Conservation (phyloP, 2,888 invertebrate species). For the Minunthozetes semirufus region DNA sequence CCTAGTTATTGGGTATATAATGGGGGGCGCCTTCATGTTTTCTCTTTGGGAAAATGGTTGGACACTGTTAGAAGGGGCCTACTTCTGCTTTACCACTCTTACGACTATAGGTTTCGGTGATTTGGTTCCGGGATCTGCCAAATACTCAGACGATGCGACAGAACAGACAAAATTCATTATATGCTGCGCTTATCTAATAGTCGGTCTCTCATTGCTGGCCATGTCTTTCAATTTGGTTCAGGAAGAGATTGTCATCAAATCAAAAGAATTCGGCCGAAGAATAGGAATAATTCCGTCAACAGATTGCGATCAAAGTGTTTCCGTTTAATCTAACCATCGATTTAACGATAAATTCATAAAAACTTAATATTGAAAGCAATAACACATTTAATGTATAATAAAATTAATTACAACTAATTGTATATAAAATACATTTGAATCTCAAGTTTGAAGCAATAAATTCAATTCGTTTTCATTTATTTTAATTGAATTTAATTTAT, state of each 20-base stretch:
- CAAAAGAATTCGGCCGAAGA: conserved; percentile 39
- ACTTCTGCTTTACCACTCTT: conserved; percentile 76
- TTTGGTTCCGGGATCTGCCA: conserved; percentile 58
- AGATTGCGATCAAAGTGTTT: neutral
- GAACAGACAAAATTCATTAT: conserved; percentile 67
- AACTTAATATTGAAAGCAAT: neutral
- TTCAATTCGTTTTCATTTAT: neutral
- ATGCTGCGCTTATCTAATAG: conserved; percentile 68
- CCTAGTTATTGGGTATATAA: conserved; percentile 65
- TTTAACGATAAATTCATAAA: neutral
- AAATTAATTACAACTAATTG: neutral
- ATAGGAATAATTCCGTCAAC: conserved; percentile 38
- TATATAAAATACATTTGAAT: neutral
- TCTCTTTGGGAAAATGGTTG: conserved; percentile 67
- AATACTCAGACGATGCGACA: conserved; percentile 44
- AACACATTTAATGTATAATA: neutral
- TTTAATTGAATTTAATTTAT: neutral
- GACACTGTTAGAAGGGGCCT: conserved; percentile 71
- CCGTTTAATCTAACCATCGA: neutral
- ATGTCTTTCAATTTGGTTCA: conserved; percentile 78
- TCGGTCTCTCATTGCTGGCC: conserved; percentile 71
- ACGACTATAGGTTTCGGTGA: conserved; percentile 77
- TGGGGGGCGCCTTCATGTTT: conserved; percentile 67
- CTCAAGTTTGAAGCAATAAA: neutral
- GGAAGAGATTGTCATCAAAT: conserved; percentile 58